Evolutionary conservation across 1,140 invertebrate species (phyloP).

Genomic region (Musca domestica): DNA sequence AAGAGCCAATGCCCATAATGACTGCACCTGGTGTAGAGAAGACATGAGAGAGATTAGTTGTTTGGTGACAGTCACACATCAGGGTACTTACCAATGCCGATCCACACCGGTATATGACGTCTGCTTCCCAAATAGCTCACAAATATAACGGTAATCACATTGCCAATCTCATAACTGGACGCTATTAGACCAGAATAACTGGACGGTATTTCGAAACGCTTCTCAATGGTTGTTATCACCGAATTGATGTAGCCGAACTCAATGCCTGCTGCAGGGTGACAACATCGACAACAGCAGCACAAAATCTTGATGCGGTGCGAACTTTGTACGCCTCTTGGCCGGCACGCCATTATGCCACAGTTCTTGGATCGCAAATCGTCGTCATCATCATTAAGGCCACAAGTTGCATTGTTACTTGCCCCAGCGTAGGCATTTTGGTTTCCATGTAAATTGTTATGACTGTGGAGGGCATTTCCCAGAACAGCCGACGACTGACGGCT

Average conservation of each 20-base stretch:
- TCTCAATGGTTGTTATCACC: slow-evolving; percentile 95
- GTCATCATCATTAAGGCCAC: slow-evolving; percentile 38
- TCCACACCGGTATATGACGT: slow-evolving; percentile 91
- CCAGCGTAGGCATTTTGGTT: slow-evolving; percentile 3
- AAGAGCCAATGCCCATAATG: slow-evolving; percentile 86
- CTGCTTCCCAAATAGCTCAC: slow-evolving; percentile 90
- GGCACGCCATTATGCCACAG: slow-evolving; percentile 79
- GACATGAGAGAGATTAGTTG: neutral
- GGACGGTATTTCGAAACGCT: slow-evolving; percentile 92
- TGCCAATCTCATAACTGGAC: slow-evolving; percentile 93
- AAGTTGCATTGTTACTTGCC: slow-evolving; percentile 25
- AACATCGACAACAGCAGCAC: slow-evolving; percentile 88
- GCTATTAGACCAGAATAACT: slow-evolving; percentile 88
- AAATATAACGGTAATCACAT: slow-evolving; percentile 93
- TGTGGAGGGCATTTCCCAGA: slow-evolving; percentile 50
- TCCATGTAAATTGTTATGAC: slow-evolving; percentile 22
- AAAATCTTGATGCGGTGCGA: slow-evolving; percentile 88
- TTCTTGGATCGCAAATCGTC: slow-evolving; percentile 60
- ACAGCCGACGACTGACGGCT: slow-evolving; percentile 74
- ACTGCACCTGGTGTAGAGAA: slow-evolving; percentile 68
- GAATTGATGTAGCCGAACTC: slow-evolving; percentile 88
- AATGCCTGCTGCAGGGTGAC: slow-evolving; percentile 85
- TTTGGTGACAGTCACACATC: no score
- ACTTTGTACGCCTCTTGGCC: slow-evolving; percentile 77
- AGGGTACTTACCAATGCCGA: slow-evolving; percentile 75